Evolutionary conservation across 1,140 invertebrate species (phyloP).

Genomic region (Carposina sasakii): DNA sequence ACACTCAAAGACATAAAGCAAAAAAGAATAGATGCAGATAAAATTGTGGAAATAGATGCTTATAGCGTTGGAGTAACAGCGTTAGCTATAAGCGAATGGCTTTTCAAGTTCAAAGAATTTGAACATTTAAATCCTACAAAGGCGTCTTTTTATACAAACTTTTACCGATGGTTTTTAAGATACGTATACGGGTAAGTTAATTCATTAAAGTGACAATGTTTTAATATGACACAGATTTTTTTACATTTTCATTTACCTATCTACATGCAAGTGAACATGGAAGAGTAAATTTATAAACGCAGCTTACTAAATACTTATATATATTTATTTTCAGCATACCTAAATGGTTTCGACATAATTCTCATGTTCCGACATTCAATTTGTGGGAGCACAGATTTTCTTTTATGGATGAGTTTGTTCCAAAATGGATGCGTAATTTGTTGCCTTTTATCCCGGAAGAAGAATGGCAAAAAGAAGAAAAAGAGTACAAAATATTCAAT

Average conservation of each 20-base stretch:
- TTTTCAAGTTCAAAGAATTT: constrained; percentile 25
- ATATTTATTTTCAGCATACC: constrained; percentile 33
- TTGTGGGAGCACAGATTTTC: too few species aligned
- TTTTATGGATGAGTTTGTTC: constrained; percentile 51
- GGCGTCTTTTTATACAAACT: constrained; percentile 44
- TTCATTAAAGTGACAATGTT: background rate
- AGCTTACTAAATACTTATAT: constrained; percentile 3
- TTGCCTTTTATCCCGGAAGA: constrained; percentile 6
- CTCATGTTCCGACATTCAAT: too few species aligned
- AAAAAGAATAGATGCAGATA: background rate
- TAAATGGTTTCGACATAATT: constrained; percentile 40
- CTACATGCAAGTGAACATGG: too few species aligned
- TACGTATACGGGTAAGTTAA: constrained; percentile 47
- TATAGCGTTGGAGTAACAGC: constrained; percentile 26
- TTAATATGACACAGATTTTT: background rate
- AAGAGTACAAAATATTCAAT: constrained; percentile 40
- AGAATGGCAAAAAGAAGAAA: constrained; percentile 43
- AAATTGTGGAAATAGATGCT: background rate
- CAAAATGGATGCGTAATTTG: constrained; percentile 27
- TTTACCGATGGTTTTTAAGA: constrained; percentile 46
- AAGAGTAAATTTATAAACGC: too few species aligned
- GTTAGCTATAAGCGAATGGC: constrained; percentile 29
- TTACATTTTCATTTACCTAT: background rate
- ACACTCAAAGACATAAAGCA: too few species aligned
- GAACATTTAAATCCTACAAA: constrained; percentile 39